Conservation (phyloP, 53 echinoderm and acorn worm species). For the Arbacia lixula region DNA sequence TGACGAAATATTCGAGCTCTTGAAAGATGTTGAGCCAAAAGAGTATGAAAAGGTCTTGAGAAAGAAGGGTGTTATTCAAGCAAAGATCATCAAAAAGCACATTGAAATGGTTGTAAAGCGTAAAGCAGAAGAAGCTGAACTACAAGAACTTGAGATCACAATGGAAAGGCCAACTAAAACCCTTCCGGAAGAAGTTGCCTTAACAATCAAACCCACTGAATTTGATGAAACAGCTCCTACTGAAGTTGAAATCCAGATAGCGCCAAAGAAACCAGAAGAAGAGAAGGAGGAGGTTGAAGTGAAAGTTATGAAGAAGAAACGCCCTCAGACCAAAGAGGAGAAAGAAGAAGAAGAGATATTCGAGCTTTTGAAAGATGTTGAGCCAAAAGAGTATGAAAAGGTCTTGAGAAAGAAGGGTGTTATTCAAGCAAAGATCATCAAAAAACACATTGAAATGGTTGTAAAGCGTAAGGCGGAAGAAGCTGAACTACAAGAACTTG, state of each 20-base stretch:
- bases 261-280: constrained; percentile 6
- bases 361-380: constrained; percentile 69
- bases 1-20: constrained; percentile 40
- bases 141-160: background rate
- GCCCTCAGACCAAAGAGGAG: background rate
- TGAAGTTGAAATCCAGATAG: background rate
- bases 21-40: constrained; percentile 55
- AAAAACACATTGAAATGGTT: constrained; percentile 62
- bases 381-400: constrained; percentile 58
- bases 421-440: constrained; percentile 54
- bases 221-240: constrained; percentile 48
- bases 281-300: background rate
- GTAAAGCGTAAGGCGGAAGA: constrained; percentile 59
- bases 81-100: constrained; percentile 59
- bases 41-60: too few species aligned
- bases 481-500: background rate
- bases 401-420: constrained; percentile 31
- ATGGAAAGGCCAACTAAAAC: background rate
- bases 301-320: background rate
- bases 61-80: constrained; percentile 54
- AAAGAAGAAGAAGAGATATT: constrained; percentile 28
- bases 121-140: background rate
- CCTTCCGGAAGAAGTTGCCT: background rate
- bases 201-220: constrained; percentile 16
- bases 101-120: constrained; percentile 55